Percentiles rank a stretch among this genome's conserved stretches.
These are phyloP conservation scores for Climacteris rufus DNA, from an alignment of 2,113 vertebrate species.

Conservation along the genomic window DNA sequence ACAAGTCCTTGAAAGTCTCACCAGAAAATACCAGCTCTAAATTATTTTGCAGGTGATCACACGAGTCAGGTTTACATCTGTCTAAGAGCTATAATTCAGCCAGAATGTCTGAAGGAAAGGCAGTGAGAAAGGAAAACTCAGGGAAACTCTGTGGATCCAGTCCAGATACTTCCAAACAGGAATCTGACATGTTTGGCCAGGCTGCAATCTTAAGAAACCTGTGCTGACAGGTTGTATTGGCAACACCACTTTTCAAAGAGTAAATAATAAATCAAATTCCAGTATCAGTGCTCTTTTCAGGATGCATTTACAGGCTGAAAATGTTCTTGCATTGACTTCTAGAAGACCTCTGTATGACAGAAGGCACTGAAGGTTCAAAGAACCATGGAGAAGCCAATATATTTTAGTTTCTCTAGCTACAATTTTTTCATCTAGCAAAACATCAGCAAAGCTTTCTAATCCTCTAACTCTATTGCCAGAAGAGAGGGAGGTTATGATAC, in stretches of 20 bases:
- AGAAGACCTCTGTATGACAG: neutral
- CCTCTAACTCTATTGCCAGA: neutral
- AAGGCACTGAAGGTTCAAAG: neutral
- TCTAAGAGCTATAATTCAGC: neutral
- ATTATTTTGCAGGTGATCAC: neutral
- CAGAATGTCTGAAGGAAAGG: neutral
- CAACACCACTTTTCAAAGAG: neutral
- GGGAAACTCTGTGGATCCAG: neutral
- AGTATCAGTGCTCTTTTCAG: neutral
- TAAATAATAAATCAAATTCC: neutral
- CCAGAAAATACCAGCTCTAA: neutral
- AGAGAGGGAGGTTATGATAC: neutral
- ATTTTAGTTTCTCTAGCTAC: neutral
- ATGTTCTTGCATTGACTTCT: neutral
- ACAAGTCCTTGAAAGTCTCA: neutral
- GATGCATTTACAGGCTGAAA: neutral
- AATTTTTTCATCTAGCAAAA: neutral
- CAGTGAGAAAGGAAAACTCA: neutral
- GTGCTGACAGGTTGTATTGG: neutral
- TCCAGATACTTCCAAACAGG: constrained; percentile 20
- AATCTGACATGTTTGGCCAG: neutral
- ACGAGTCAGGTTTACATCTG: neutral
- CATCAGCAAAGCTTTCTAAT: neutral
- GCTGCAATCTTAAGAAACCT: neutral
- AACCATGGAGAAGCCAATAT: neutral